Evolutionary conservation across 2,888 invertebrate species (phyloP), one percentile per base, ranked within the genome.

Genomic region (Plagodis pulveraria): DNA sequence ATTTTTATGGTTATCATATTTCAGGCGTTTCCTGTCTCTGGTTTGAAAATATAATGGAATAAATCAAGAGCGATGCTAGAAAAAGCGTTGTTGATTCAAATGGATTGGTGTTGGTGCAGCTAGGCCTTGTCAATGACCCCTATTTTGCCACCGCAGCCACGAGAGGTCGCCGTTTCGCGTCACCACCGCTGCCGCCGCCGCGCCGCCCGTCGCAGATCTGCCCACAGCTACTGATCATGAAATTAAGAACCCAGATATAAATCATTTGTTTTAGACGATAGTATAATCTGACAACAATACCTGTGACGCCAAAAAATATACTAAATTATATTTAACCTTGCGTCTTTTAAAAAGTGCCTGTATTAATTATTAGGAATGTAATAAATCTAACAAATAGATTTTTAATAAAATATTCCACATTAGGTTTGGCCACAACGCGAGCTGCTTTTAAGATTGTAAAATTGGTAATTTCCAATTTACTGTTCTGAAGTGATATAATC

Each of bases 71-170:
- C 67, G 65, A 51, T 60, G 66, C 69, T 73, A 50, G 64, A 70
- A 72, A 70, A 72, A 69, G 70, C 67, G 70, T 69, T 74, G 74
- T 79, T 73, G 71, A 76, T 72, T 77, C 74, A 75, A 79, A 78
- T 80, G 75, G 72, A 80, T 77, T 78, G 80, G 79, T 78, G 80
- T 76, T 80, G 76, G 72, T 78, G 77, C 78, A 78, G 84, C 84
- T 84, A 86, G 86, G 85, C 85, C 83, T 90, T 91, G 91, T 91
- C 91, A 90, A 87, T 91, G 91, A 91, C 91, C 91, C 84, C 87
- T 89, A 89, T 90, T 91, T 88, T 77, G 88, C 86, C 86, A 85
- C 79, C 75, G 76, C 84, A 84, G 77, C 80, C 74, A 72, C 73
- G 76, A 81, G 81, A 84, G 84, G 83, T 83, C 84, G 81, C 73